These are phyloP conservation scores for Scomberomorus guttatus DNA, from an alignment of 2,797 vertebrate genomes.

Conservation along the genomic window DNA sequence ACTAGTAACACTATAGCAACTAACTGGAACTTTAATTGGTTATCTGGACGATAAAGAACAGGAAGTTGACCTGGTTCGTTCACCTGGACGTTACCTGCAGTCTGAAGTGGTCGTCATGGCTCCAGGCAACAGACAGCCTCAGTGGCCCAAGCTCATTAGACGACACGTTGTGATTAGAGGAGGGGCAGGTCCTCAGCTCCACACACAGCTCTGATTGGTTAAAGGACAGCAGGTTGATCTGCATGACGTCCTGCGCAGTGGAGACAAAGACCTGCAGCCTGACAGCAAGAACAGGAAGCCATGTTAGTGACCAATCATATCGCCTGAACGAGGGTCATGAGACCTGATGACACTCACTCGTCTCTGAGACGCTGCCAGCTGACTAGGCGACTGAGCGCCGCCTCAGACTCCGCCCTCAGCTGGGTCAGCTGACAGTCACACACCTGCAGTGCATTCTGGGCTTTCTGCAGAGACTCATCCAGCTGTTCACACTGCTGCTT, in stretches of 20 bases:
- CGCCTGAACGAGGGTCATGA: accelerated
- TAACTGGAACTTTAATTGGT: too few species aligned
- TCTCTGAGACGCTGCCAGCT: slow-evolving; percentile 73
- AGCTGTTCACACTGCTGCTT: slow-evolving; percentile 67
- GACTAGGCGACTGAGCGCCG: slow-evolving; percentile 8
- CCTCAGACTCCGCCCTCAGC: slow-evolving; percentile 67
- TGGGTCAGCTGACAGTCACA: slow-evolving; percentile 69
- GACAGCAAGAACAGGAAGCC: slow-evolving; percentile 1
- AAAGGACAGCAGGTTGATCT: slow-evolving; percentile 70
- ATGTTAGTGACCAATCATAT: slow-evolving; percentile 19
- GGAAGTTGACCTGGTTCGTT: too few species aligned
- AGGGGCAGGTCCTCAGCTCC: slow-evolving; percentile 74
- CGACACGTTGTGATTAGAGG: not conserved
- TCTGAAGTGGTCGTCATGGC: slow-evolving; percentile 64
- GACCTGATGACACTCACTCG: slow-evolving; percentile 68
- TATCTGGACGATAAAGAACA: too few species aligned
- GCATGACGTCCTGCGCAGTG: slow-evolving; percentile 56
- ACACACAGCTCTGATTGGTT: slow-evolving; percentile 77
- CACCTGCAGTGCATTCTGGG: slow-evolving; percentile 72
- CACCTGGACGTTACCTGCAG: slow-evolving; percentile 73
- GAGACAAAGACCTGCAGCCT: slow-evolving; percentile 73
- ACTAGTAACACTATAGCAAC: too few species aligned
- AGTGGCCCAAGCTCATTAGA: slow-evolving; percentile 73
- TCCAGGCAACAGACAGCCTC: slow-evolving; percentile 74
- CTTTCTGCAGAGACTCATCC: slow-evolving; percentile 60